Base-by-base conservation (phyloP, 2,113 vertebrate genomes). In the Propithecus coquereli region DNA sequence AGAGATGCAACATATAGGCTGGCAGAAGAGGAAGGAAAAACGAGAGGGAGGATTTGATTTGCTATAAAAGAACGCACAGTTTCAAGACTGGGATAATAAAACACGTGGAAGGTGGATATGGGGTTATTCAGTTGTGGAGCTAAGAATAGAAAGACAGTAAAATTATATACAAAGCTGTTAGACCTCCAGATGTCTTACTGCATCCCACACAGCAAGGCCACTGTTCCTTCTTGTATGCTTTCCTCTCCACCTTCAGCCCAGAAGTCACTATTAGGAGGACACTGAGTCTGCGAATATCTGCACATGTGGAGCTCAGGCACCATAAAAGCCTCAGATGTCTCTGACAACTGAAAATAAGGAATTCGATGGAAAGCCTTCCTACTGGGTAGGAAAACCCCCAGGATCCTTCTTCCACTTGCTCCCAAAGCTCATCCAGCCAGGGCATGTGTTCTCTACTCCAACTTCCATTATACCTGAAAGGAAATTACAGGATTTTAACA, bases 111-210 rank as follows among this genome's bases (percentile, higher is more conserved):
- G 40, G 1, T 20, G 27, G 40, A 5, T 50, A 11, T 8, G 3
- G 1, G 3, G 16, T 10, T 8, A 4, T 8, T 52, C 37, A 73
- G 23, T 4, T n/a, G 9, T 27, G 4, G 12, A 79, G 12, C 23
- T 85, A 84, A 71, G 87, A 43, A 63, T 32, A 81, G n/a, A 77
- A 73, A 92, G 6, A 30, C 0, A 50, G 47, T 43, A 86, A 50
- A 32, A 68, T 68, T 86, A 23, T 68, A 59, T 27, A n/a, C 0
- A 45, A 52, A 63, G 9, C 43, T 25, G 3, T 70, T 61, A 27
- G 18, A 59, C 22, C 8, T 20, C 12, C 17, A 43, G 18, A 2
- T 11, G 0, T 66, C 27, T 37, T 87, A 3, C 37, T 87, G 66
- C 71, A 73, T 2, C 9, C 9, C 34, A 25, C 13, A 54, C 2